phyloP scores from a whole-genome alignment of 2,888 invertebrate species.

The Criorhina ranunculi region DNA sequence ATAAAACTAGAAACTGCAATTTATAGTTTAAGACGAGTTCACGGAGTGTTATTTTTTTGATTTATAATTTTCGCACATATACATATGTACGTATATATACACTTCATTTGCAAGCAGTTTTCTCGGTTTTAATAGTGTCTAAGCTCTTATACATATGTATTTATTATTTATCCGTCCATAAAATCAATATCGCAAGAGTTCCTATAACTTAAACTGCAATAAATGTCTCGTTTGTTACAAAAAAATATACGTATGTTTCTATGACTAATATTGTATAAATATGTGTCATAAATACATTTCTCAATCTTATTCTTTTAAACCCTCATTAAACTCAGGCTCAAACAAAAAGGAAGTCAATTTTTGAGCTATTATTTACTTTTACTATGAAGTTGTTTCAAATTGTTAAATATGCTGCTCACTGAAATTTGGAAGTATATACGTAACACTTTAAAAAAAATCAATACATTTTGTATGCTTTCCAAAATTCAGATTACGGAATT shows the following conservation, averaged over 20 bases:
- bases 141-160: constrained; percentile 36
- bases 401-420: constrained; percentile 51
- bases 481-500: too few relatives aligned
- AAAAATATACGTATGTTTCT: constrained; percentile 1
- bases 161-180: constrained; percentile 83
- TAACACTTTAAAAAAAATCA: background rate
- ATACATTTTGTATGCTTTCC: background rate
- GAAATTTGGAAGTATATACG: constrained; percentile 23
- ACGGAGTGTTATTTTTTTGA: background rate
- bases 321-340: background rate
- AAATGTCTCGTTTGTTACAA: constrained; percentile 35
- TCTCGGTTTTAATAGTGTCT: constrained; percentile 38
- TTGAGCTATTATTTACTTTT: too few relatives aligned
- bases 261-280: constrained; percentile 11
- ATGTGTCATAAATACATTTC: background rate
- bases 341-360: background rate
- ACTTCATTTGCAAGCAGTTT: background rate
- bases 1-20: background rate
- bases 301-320: background rate
- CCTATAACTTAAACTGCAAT: constrained; percentile 69
- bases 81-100: background rate
- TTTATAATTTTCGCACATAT: background rate
- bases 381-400: too few relatives aligned
- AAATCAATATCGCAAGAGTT: constrained; percentile 76
- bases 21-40: too few relatives aligned